Evolutionary conservation across 2,113 vertebrate species (phyloP).

Genomic region (Todiramphus saurophagus): DNA sequence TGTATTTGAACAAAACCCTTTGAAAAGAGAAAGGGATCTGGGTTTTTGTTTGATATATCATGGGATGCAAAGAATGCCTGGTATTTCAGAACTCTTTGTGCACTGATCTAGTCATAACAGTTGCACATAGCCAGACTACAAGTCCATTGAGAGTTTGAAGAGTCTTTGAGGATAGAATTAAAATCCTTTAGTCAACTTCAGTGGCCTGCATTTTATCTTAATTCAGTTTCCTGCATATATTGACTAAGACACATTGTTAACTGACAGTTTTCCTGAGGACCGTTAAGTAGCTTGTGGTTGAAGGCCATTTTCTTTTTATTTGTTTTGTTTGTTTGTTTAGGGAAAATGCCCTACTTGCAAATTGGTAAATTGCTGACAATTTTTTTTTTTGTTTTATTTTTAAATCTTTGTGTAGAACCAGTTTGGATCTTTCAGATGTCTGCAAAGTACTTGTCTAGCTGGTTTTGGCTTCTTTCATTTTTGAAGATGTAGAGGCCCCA

Average conservation of each 20-base stretch:
- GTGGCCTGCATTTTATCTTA: conserved; percentile 9
- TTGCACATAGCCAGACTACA: conserved; percentile 35
- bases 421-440: neutral
- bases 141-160: conserved; percentile 1
- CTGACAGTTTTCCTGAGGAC: neutral
- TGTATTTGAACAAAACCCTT: neutral
- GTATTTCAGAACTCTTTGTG: conserved; percentile 43
- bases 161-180: conserved; percentile 23
- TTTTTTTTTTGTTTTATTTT: neutral
- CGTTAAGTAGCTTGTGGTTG: neutral
- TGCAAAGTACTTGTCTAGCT: neutral
- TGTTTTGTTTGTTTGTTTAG: neutral
- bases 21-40: neutral
- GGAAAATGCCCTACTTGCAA: neutral
- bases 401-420: neutral
- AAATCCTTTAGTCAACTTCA: neutral
- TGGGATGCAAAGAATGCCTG: conserved; percentile 6
- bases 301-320: neutral
- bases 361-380: neutral
- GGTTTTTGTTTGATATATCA: neutral
- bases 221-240: neutral
- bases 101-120: conserved; percentile 41
- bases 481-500: neutral
- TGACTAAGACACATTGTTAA: neutral
- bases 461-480: neutral